These are phyloP conservation scores for Drosophila gunungcola DNA, from an alignment of 1,140 invertebrate genomes.

Conservation along the genomic window DNA sequence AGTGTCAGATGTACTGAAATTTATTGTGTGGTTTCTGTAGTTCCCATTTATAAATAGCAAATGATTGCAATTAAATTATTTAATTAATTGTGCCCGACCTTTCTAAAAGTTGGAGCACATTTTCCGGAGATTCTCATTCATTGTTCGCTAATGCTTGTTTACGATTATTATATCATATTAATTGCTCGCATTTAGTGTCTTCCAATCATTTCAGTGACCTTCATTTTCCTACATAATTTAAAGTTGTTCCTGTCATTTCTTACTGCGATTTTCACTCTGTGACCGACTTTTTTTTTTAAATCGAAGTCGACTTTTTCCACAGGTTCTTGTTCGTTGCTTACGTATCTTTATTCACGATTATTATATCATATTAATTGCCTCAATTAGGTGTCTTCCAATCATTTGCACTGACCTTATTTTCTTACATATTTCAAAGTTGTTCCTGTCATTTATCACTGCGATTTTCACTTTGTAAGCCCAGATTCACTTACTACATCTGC, in stretches of 20 bases:
- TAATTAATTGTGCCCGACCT: constrained; percentile 32
- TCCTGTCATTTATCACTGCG: constrained; percentile 32
- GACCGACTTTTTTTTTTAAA: no score
- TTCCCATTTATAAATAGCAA: constrained; percentile 37
- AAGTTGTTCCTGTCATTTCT: constrained; percentile 26
- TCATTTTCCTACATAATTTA: constrained; percentile 28
- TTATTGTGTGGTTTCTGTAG: constrained; percentile 19
- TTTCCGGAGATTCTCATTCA: constrained; percentile 16
- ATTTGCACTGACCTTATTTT: not conserved
- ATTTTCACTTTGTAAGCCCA: constrained; percentile 25
- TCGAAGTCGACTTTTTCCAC: no score
- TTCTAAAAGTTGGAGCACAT: constrained; percentile 33
- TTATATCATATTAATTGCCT: no score
- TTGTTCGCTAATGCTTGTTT: constrained; percentile 19
- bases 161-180: constrained; percentile 39
- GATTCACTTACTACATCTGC: constrained; percentile 12
- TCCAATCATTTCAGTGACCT: constrained; percentile 26
- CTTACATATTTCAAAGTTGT: constrained; percentile 16
- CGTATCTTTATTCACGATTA: no score
- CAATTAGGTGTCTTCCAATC: no score
- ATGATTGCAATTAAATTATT: constrained; percentile 25
- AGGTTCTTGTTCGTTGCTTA: no score
- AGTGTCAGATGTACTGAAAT: constrained; percentile 11
- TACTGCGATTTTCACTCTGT: constrained; percentile 27
- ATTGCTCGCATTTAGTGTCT: constrained; percentile 14